These are phyloP conservation scores for Setipinna tenuifilis DNA, from an alignment of 2,797 vertebrate genomes.

Conservation along the genomic window DNA sequence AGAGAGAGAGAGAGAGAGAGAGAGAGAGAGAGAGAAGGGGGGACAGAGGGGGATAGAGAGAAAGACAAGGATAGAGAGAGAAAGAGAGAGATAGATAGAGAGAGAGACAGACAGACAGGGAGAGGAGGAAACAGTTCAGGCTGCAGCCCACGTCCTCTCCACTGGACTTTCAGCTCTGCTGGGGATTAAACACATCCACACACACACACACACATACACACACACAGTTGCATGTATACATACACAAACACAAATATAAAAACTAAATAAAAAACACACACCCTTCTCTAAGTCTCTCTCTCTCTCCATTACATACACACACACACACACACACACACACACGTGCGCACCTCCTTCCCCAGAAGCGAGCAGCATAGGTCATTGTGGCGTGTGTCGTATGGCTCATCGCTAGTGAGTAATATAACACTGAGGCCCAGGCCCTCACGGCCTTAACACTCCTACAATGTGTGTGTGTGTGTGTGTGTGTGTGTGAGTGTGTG, in stretches of 20 bases:
- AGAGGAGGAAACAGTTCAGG: neutral
- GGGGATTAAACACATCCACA: too few relatives aligned
- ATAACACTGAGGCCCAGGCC: too few relatives aligned
- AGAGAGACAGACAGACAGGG: neutral
- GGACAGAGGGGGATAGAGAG: too few relatives aligned
- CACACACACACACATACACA: neutral
- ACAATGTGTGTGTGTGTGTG: too few relatives aligned
- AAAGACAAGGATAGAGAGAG: too few relatives aligned
- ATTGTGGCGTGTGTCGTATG: neutral
- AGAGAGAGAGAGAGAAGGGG: constrained; percentile 22
- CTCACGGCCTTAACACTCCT: too few relatives aligned
- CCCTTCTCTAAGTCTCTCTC: too few relatives aligned
- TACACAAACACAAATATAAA: too few relatives aligned
- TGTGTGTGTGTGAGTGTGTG: too few relatives aligned
- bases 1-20: too few relatives aligned
- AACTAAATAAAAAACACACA: too few relatives aligned
- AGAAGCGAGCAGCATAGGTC: neutral
- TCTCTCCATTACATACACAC: too few relatives aligned
- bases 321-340: neutral
- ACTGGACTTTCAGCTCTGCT: neutral
- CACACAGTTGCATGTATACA: neutral
- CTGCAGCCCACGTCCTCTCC: neutral
- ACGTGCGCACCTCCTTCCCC: neutral
- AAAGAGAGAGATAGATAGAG: neutral
- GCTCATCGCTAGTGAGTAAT: neutral